phyloP scores from a whole-genome alignment of 2,888 invertebrate species.

The Arge pagana region DNA sequence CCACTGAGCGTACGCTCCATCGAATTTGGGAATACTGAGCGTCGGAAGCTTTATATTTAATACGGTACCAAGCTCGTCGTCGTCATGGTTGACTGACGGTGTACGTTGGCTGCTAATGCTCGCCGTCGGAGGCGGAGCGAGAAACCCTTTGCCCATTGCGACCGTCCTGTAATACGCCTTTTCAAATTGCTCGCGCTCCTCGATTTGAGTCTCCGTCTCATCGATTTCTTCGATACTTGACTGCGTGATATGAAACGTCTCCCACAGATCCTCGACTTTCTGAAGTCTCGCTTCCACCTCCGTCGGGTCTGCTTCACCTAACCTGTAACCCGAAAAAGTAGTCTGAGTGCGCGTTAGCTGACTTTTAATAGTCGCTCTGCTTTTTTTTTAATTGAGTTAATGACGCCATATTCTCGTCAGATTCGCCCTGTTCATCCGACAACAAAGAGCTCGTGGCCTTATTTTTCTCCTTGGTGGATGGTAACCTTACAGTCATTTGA shows the following conservation, averaged over 20 bases:
- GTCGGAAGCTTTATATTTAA: constrained; percentile 20
- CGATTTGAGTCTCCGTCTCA: background rate
- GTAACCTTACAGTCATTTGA: too few relatives aligned
- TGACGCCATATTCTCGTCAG: constrained; percentile 9
- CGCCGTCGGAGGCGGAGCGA: background rate
- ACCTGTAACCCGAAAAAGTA: constrained; percentile 11
- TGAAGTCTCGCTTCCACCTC: background rate
- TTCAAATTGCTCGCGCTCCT: background rate
- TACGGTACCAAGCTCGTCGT: background rate
- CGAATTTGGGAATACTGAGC: constrained; percentile 29
- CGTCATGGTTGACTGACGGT: background rate
- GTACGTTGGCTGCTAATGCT: background rate
- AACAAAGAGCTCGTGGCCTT: too few relatives aligned
- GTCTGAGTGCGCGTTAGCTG: constrained; percentile 17
- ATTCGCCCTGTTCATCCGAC: background rate
- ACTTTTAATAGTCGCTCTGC: constrained; percentile 13
- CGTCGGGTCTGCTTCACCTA: constrained; percentile 2
- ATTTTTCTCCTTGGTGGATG: too few relatives aligned
- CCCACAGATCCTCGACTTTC: background rate
- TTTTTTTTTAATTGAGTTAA: constrained; percentile 18
- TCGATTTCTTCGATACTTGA: background rate
- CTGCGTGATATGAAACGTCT: background rate
- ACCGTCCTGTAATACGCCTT: background rate
- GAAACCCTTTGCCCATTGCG: background rate
- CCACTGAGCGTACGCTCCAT: constrained; percentile 31